Percentiles rank a stretch among this genome's conserved stretches.
Evolutionary conservation across 2,888 invertebrate genomes (phyloP).

Genomic region (Dermolepida albohirtum): DNA sequence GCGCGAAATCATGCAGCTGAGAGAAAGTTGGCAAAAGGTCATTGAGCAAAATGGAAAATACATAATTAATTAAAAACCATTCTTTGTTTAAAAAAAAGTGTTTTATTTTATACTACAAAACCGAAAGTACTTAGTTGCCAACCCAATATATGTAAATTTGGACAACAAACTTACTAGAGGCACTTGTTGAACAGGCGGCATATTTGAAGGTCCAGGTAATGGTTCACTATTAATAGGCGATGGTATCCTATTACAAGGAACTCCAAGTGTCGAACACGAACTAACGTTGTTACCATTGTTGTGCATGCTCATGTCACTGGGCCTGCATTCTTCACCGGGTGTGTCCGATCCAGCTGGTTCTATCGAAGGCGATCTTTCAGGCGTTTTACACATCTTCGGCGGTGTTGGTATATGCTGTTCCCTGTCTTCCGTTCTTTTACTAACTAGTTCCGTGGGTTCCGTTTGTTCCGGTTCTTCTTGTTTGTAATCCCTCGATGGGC

Average conservation of each 20-base stretch:
- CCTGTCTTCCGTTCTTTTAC: conserved; percentile 50
- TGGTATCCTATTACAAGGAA: conserved; percentile 70
- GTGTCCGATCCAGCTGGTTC: conserved; percentile 53
- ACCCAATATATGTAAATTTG: no score
- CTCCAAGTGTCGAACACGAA: conserved; percentile 66
- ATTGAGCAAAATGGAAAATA: no score
- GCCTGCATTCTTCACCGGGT: conserved; percentile 63
- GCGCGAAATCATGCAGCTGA: no score
- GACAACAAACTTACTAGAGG: conserved; percentile 77
- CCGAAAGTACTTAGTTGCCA: no score
- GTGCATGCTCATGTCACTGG: conserved; percentile 70
- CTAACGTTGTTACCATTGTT: conserved; percentile 66
- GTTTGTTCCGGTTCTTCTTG: conserved; percentile 62
- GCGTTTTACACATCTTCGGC: conserved; percentile 51
- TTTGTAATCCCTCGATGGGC: conserved; percentile 66
- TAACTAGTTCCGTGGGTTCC: conserved; percentile 63
- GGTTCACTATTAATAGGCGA: conserved; percentile 77
- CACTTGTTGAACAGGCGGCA: conserved; percentile 89
- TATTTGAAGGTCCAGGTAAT: conserved; percentile 84
- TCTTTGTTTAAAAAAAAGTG: no score
- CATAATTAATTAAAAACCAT: no score
- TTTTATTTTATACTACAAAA: no score
- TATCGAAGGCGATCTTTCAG: conserved; percentile 55
- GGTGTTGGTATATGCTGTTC: conserved; percentile 47
- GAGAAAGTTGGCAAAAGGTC: no score